Conservation (phyloP, 2,888 invertebrate genomes). For the Nudaria mundana region DNA sequence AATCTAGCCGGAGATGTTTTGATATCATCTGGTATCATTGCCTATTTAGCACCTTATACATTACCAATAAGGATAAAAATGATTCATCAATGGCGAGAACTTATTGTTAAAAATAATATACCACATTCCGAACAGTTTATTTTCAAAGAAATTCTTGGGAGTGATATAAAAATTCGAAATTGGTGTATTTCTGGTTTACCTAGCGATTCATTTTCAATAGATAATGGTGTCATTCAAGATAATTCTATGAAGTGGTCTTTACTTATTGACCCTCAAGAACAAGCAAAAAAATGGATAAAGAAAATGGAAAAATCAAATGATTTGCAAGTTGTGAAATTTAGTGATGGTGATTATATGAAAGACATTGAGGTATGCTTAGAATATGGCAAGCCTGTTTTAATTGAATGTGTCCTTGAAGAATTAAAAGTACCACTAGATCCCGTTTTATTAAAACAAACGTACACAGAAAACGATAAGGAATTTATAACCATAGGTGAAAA, state of each 20-base stretch:
- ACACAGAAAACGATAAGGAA: conserved; percentile 86
- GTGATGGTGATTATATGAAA: conserved; percentile 88
- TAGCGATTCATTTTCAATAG: conserved; percentile 89
- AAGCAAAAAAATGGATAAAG: conserved; percentile 93
- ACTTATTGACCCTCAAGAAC: conserved; percentile 91
- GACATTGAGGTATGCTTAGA: conserved; percentile 87
- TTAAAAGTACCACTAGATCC: conserved; percentile 90
- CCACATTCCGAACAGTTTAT: conserved; percentile 89
- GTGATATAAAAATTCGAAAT: conserved; percentile 92
- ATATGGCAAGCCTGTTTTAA: conserved; percentile 87
- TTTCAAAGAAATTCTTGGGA: conserved; percentile 88
- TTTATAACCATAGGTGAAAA: conserved; percentile 90
- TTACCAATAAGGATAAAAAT: conserved; percentile 82
- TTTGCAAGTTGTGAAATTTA: conserved; percentile 86
- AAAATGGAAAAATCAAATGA: conserved; percentile 88
- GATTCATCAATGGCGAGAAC: conserved; percentile 86
- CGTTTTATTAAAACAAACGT: conserved; percentile 87
- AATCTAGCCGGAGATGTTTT: conserved; percentile 94
- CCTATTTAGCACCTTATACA: conserved; percentile 94
- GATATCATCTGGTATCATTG: conserved; percentile 93
- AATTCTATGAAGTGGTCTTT: conserved; percentile 89
- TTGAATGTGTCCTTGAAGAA: conserved; percentile 89
- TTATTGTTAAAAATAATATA: conserved; percentile 85
- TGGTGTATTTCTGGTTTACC: conserved; percentile 93
- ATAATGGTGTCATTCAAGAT: conserved; percentile 92